Evolutionary conservation across 2,113 vertebrate genomes (phyloP).

Genomic region (Varanus salvator): DNA sequence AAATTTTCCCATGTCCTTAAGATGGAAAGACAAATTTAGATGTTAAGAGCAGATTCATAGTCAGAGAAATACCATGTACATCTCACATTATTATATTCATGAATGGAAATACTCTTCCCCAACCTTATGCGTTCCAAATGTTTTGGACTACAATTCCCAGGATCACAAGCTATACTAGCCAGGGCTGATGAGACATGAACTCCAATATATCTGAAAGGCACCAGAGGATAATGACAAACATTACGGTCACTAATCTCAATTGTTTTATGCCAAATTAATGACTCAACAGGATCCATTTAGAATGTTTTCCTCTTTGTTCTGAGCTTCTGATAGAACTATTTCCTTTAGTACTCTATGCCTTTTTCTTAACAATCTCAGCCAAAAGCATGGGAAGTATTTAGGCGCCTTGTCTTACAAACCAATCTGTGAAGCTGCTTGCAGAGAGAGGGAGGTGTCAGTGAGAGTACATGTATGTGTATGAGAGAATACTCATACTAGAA

Average conservation of each 20-base stretch:
- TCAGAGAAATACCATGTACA: background rate
- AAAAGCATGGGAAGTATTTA: background rate
- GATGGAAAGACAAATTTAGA: background rate
- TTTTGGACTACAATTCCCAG: too few relatives aligned
- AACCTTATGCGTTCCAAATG: too few relatives aligned
- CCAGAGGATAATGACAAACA: too few relatives aligned
- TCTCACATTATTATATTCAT: background rate
- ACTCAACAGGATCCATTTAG: background rate
- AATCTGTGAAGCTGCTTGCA: background rate
- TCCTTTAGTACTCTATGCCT: background rate
- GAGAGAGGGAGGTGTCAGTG: background rate
- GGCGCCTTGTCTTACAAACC: background rate
- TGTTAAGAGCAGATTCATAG: background rate
- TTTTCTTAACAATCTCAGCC: background rate
- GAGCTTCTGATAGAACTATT: background rate
- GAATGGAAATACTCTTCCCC: too few relatives aligned
- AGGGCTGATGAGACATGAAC: too few relatives aligned
- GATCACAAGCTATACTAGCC: too few relatives aligned
- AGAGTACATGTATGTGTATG: background rate
- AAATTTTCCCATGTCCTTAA: conserved; percentile 94
- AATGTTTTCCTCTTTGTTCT: background rate
- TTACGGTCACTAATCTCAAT: background rate
- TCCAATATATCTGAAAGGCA: too few relatives aligned
- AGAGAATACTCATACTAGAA: background rate
- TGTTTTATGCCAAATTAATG: background rate